phyloP scores from a whole-genome alignment of 2,888 invertebrate species.

The Drosophila meridiana region DNA sequence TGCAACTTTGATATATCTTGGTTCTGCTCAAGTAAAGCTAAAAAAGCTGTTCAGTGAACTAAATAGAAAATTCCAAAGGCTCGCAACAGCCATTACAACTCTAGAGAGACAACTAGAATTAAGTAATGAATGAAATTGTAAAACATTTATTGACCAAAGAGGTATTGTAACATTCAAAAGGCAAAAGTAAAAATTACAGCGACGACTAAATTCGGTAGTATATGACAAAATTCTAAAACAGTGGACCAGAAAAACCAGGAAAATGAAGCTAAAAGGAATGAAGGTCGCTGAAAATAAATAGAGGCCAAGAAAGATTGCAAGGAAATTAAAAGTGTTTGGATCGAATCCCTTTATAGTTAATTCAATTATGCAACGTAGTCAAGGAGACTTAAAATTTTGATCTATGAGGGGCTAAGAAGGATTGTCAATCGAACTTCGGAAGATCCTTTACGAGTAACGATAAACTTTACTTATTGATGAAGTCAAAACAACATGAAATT shows the following conservation, averaged over 20 bases:
- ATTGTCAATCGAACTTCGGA: background rate
- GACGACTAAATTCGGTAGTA: no score
- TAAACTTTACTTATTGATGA: background rate
- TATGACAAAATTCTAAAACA: no score
- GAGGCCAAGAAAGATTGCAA: background rate
- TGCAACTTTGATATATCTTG: no score
- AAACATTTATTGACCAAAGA: no score
- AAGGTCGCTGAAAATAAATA: background rate
- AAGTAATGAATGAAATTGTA: background rate
- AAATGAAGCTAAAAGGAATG: background rate
- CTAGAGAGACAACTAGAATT: background rate
- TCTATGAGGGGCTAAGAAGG: background rate
- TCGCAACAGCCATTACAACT: background rate
- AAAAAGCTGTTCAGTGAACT: background rate
- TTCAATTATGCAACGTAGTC: background rate
- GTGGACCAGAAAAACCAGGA: no score
- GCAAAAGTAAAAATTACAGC: no score
- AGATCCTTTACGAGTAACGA: background rate
- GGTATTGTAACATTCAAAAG: no score
- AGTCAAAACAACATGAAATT: background rate
- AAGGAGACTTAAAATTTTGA: background rate
- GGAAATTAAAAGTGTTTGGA: background rate
- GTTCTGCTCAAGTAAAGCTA: background rate
- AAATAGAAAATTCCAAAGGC: background rate
- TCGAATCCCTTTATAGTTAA: background rate